These are phyloP conservation scores for Calyptomena viridis DNA, from an alignment of 2,113 vertebrate genomes.

Conservation along the genomic window DNA sequence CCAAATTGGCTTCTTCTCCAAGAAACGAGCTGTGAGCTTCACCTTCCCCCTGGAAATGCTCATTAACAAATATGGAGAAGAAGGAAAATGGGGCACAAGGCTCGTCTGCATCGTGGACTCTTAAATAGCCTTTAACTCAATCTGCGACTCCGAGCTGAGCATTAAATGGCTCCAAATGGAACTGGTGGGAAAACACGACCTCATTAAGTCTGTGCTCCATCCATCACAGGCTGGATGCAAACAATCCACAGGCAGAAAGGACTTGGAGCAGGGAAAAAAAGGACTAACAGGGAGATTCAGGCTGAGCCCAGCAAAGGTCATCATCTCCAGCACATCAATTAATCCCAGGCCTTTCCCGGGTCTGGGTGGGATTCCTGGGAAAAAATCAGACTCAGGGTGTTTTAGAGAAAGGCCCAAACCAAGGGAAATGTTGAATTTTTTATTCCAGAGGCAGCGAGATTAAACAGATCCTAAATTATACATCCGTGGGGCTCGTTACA, in stretches of 20 bases:
- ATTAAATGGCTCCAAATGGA: not conserved
- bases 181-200: conserved; percentile 34
- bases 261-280: not conserved
- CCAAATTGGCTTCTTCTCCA: not conserved
- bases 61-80: not conserved
- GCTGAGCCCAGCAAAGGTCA: not conserved
- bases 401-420: not conserved
- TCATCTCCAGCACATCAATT: not conserved
- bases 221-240: conserved; percentile 1
- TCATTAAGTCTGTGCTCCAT: conserved; percentile 21
- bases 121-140: not conserved
- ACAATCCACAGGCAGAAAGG: not conserved
- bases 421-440: not conserved
- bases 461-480: conserved; percentile 28
- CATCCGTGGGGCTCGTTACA: not conserved
- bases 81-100: not conserved
- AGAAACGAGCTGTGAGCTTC: not conserved
- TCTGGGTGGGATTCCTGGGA: not conserved
- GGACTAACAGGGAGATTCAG: not conserved
- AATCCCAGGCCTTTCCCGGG: not conserved
- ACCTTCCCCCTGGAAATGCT: not conserved
- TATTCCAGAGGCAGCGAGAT: not conserved
- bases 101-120: not conserved
- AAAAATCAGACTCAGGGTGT: not conserved
- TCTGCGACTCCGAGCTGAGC: not conserved